Percentiles rank a stretch among this genome's conserved stretches.
Conservation (phyloP, 2,113 vertebrate species). For the Otocyon megalotis region DNA sequence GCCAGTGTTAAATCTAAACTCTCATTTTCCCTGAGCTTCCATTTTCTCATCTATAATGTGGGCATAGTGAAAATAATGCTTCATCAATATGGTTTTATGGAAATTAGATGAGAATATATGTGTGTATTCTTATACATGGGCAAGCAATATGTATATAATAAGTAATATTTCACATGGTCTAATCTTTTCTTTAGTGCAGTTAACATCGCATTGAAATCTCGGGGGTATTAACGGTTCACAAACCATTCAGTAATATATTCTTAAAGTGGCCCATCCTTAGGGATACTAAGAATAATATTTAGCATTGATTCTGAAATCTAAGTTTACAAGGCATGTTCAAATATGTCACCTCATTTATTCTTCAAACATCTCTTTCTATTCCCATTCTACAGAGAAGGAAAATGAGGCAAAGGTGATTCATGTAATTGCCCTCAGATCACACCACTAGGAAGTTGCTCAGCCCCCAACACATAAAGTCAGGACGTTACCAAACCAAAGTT, state of each 20-base stretch:
- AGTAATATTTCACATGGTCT: not conserved
- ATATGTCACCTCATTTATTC: not conserved
- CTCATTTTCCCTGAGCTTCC: not conserved
- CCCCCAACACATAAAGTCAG: not conserved
- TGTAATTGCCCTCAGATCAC: not conserved
- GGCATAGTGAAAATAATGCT: not conserved
- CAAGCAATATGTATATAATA: not conserved
- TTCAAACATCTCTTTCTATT: conserved; percentile 48
- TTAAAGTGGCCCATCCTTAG: not conserved
- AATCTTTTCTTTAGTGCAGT: not conserved
- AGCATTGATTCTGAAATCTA: conserved; percentile 27
- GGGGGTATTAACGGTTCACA: not conserved
- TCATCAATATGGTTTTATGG: not conserved
- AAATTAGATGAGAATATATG: not conserved
- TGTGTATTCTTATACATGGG: not conserved
- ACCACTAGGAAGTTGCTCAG: not conserved
- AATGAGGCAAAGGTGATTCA: not conserved
- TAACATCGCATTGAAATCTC: not conserved
- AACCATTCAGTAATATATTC: not conserved
- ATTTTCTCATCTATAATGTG: conserved; percentile 16
- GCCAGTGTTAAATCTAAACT: not conserved
- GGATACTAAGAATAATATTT: not conserved
- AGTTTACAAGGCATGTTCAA: not conserved
- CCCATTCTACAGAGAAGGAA: not conserved
- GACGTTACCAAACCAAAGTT: not conserved